Evolutionary conservation across 2,888 invertebrate species (phyloP).

Genomic region (Drepanosiphum platanoidis): DNA sequence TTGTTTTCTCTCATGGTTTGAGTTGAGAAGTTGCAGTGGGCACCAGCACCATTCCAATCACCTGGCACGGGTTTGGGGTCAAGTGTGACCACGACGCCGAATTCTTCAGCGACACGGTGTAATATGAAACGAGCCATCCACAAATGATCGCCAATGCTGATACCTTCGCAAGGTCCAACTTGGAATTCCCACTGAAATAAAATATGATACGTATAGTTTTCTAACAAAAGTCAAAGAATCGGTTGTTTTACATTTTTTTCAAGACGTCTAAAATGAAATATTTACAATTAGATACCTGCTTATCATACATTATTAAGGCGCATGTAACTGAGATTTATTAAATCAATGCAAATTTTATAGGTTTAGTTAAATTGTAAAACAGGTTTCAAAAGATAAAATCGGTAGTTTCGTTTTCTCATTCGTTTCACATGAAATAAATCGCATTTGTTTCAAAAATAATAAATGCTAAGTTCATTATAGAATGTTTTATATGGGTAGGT

Average conservation of each 20-base stretch:
- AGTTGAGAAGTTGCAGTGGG: slow-evolving; percentile 96
- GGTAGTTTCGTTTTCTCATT: background rate
- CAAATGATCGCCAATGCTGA: slow-evolving; percentile 82
- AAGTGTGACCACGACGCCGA: slow-evolving; percentile 81
- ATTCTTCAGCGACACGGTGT: slow-evolving; percentile 92
- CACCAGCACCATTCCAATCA: slow-evolving; percentile 96
- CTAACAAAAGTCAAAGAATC: background rate
- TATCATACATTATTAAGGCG: no score
- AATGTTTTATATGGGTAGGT: background rate
- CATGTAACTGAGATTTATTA: no score
- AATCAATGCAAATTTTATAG: background rate
- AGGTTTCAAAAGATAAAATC: background rate
- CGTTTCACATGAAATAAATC: background rate
- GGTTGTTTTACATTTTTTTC: background rate
- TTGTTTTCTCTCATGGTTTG: slow-evolving; percentile 88
- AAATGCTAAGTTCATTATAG: no score
- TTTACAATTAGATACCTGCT: no score
- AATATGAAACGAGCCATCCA: slow-evolving; percentile 89
- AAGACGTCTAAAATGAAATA: background rate
- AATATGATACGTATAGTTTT: background rate
- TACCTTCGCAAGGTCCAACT: slow-evolving; percentile 91
- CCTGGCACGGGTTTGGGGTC: slow-evolving; percentile 83
- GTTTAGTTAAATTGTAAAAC: background rate
- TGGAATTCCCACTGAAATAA: slow-evolving; percentile 81
- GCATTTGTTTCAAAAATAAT: background rate